Percentiles rank a stretch among this genome's conserved stretches.
phyloP scores from a whole-genome alignment of 2,888 invertebrate genomes.

The Homarus gammarus region DNA sequence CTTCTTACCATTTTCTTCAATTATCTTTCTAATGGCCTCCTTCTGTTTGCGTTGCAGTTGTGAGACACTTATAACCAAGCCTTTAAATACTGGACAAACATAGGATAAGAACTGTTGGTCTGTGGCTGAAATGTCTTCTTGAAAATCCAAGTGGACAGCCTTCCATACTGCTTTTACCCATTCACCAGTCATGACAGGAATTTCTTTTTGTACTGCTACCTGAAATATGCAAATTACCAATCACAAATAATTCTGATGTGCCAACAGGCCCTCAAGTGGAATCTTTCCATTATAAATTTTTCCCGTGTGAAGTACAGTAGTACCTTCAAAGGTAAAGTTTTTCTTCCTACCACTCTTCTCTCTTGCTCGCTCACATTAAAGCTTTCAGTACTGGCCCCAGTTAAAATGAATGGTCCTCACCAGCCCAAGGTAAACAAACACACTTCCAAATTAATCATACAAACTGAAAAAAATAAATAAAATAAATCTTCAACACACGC shows the following conservation, averaged over 20 bases:
- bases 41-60: conserved; percentile 85
- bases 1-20: conserved; percentile 87
- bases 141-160: conserved; percentile 36
- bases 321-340: too few relatives aligned
- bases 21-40: conserved; percentile 84
- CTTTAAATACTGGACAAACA: conserved; percentile 87
- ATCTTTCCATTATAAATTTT: too few relatives aligned
- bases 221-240: conserved; percentile 77
- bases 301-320: too few relatives aligned
- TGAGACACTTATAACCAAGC: conserved; percentile 88
- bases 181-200: conserved; percentile 87
- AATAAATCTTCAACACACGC: too few relatives aligned
- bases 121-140: conserved; percentile 83
- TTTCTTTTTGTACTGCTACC: conserved; percentile 85
- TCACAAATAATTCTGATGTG: not conserved
- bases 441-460: too few relatives aligned
- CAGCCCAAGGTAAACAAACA: too few relatives aligned
- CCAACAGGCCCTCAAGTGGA: too few relatives aligned
- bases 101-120: conserved; percentile 84
- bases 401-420: too few relatives aligned
- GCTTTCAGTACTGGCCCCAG: too few relatives aligned
- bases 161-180: conserved; percentile 92
- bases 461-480: too few relatives aligned
- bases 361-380: too few relatives aligned
- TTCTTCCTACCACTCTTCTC: too few relatives aligned